Percentiles rank a stretch among this genome's conserved stretches.
phyloP scores from a whole-genome alignment of 1,140 invertebrate species.

The Ectropis grisescens region DNA sequence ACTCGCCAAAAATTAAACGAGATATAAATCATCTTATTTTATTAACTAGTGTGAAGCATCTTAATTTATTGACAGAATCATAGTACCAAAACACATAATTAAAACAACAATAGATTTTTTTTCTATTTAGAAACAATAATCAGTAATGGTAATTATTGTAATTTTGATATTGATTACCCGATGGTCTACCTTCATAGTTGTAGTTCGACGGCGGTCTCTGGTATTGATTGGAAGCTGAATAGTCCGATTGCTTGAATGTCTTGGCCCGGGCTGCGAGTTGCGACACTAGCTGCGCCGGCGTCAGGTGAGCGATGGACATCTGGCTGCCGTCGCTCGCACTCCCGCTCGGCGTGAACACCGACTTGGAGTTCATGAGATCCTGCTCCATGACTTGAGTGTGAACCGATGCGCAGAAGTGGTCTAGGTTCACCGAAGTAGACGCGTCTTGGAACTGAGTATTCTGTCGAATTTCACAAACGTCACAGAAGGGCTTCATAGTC shows the following conservation, averaged over 20 bases:
- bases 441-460: slow-evolving; percentile 20
- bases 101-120: too few relatives aligned
- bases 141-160: slow-evolving; percentile 39
- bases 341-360: slow-evolving; percentile 47
- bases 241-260: slow-evolving; percentile 39
- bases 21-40: background rate
- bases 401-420: slow-evolving; percentile 29
- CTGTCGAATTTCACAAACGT: slow-evolving; percentile 48
- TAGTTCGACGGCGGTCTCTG: slow-evolving; percentile 13
- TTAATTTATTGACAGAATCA: too few relatives aligned
- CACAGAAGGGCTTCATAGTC: slow-evolving; percentile 43
- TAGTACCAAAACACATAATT: too few relatives aligned
- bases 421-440: slow-evolving; percentile 26
- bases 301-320: slow-evolving; percentile 55
- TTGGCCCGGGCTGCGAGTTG: slow-evolving; percentile 57
- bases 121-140: too few relatives aligned
- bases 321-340: slow-evolving; percentile 29
- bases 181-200: slow-evolving; percentile 28
- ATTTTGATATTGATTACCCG: slow-evolving; percentile 24
- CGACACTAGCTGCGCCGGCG: slow-evolving; percentile 55
- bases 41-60: too few relatives aligned
- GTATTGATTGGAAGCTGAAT: slow-evolving; percentile 19
- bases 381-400: slow-evolving; percentile 60
- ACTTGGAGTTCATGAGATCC: slow-evolving; percentile 46
- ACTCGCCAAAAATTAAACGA: too few relatives aligned